These are phyloP conservation scores for Aleiodes sp. DNA, from an alignment of 1,140 invertebrate species.

Conservation along the genomic window DNA sequence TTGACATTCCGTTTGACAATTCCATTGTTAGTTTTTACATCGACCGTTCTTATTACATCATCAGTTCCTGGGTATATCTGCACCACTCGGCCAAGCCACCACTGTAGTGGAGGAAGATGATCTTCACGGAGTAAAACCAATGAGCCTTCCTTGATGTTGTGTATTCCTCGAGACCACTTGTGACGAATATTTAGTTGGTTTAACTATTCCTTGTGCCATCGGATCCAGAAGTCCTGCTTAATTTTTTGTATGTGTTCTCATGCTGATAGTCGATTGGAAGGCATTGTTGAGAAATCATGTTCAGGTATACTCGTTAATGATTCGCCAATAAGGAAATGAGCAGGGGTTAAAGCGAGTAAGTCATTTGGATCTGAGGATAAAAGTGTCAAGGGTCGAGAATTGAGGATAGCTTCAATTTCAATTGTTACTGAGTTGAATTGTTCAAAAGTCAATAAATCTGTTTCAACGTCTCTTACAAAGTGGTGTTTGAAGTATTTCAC, in stretches of 20 bases:
- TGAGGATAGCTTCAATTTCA: slow-evolving; percentile 37
- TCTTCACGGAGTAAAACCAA: slow-evolving; percentile 53
- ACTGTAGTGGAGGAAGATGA: slow-evolving; percentile 15
- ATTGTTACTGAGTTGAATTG: not conserved
- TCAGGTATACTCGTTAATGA: slow-evolving; percentile 30
- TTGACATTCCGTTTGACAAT: not conserved
- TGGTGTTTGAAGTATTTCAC: not conserved
- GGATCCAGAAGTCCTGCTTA: slow-evolving; percentile 43
- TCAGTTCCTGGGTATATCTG: not conserved
- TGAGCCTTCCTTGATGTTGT: slow-evolving; percentile 41
- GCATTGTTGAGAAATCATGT: not conserved
- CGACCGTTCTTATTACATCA: not conserved
- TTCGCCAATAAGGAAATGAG: slow-evolving; percentile 40
- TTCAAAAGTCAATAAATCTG: not conserved
- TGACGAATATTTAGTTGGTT: slow-evolving; percentile 39
- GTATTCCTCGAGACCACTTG: slow-evolving; percentile 43
- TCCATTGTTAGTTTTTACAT: not conserved
- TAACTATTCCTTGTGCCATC: slow-evolving; percentile 44
- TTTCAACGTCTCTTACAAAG: not conserved
- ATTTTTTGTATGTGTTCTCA: slow-evolving; percentile 34
- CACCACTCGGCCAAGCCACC: slow-evolving; percentile 20
- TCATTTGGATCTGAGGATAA: slow-evolving; percentile 40
- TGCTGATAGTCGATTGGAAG: slow-evolving; percentile 15
- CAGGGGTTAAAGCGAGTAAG: slow-evolving; percentile 33
- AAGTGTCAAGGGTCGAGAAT: slow-evolving; percentile 39